phyloP scores from a whole-genome alignment of 2,113 vertebrate genomes.

The Bos indicus region DNA sequence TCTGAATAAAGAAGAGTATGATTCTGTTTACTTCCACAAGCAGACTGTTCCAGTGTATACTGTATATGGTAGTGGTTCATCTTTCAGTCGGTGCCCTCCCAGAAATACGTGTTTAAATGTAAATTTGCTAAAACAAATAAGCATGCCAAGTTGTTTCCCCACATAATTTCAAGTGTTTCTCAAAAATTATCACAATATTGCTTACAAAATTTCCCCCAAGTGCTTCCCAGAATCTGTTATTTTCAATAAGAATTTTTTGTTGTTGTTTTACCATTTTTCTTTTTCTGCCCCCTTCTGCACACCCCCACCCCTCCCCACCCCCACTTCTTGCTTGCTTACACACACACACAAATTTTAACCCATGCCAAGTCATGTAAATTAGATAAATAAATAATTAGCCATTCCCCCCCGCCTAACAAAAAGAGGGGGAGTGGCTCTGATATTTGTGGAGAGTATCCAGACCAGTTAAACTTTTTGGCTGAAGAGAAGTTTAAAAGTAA shows the following conservation, averaged over 20 bases:
- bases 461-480: not conserved
- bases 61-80: not conserved
- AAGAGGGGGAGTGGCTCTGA: not conserved
- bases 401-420: not conserved
- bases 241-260: conserved; percentile 47
- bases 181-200: conserved; percentile 65
- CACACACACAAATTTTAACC: not conserved
- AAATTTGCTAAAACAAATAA: conserved; percentile 70
- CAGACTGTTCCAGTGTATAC: conserved; percentile 22
- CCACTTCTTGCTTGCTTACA: not conserved
- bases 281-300: not conserved
- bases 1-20: not conserved
- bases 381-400: conserved; percentile 44
- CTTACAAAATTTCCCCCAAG: conserved; percentile 62
- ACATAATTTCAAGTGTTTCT: conserved; percentile 65
- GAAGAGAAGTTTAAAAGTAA: conserved; percentile 37
- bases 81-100: not conserved
- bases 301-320: not conserved
- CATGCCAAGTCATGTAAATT: conserved; percentile 52
- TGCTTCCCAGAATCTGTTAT: conserved; percentile 68
- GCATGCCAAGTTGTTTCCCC: conserved; percentile 45
- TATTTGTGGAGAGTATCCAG: not conserved
- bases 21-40: conserved; percentile 46
- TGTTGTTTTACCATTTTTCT: conserved; percentile 44
- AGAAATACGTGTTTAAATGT: conserved; percentile 56